A percentile compares a stretch with the other conserved stretches of the same genome.
These are phyloP conservation scores for Druon quercuslanigerum DNA, from an alignment of 1,140 invertebrate species.

Conservation along the genomic window DNA sequence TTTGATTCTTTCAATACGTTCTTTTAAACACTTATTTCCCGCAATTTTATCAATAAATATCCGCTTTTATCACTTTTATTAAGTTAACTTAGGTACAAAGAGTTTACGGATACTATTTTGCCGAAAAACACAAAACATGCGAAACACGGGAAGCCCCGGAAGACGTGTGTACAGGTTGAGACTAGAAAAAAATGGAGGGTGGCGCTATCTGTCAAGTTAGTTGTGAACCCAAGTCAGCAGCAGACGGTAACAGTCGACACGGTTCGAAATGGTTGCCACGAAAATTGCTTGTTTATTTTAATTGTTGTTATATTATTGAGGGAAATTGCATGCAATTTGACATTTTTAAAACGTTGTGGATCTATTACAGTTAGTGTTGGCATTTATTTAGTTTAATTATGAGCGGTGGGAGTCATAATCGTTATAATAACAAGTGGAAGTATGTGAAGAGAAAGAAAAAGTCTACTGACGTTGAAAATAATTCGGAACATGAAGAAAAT, in stretches of 20 bases:
- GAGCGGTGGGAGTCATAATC: not conserved
- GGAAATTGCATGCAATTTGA: too few relatives aligned
- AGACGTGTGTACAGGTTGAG: not conserved
- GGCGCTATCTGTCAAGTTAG: not conserved
- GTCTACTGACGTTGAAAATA: not conserved
- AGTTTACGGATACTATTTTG: not conserved
- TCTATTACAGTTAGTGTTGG: not conserved
- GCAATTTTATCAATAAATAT: not conserved
- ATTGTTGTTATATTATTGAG: too few relatives aligned
- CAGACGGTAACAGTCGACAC: too few relatives aligned
- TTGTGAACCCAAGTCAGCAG: not conserved
- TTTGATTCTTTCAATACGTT: not conserved
- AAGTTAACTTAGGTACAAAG: too few relatives aligned
- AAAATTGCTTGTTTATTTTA: too few relatives aligned
- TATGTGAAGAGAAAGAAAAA: slow-evolving; percentile 33
- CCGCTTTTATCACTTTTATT: not conserved
- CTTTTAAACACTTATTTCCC: not conserved
- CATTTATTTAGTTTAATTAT: not conserved
- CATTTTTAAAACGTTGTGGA: too few relatives aligned
- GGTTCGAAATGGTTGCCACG: too few relatives aligned
- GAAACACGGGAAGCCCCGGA: not conserved
- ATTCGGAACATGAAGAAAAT: not conserved
- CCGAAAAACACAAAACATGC: not conserved
- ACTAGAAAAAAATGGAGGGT: not conserved
- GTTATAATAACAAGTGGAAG: slow-evolving; percentile 9